A percentile compares a stretch with the other conserved stretches of the same genome.
phyloP scores from a whole-genome alignment of 2,888 invertebrate genomes.

The Globia sparganii region DNA sequence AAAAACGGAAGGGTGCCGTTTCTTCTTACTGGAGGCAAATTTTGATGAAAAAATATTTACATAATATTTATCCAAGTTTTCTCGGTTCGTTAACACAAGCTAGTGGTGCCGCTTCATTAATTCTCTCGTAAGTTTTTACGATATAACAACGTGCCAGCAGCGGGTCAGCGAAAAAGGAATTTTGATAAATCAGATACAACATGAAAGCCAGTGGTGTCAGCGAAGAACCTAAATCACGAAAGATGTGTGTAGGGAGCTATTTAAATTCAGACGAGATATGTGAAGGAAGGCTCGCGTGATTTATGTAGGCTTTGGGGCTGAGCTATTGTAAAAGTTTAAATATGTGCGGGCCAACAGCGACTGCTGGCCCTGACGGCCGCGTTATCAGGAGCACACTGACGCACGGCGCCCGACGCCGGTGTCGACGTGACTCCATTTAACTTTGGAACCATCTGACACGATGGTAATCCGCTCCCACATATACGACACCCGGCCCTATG shows the following conservation, averaged over 20 bases:
- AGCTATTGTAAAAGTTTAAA: slow-evolving; percentile 87
- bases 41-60: slow-evolving; percentile 54
- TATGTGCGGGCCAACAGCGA: slow-evolving; percentile 76
- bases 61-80: slow-evolving; percentile 57
- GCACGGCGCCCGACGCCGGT: slow-evolving; percentile 55
- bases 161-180: slow-evolving; percentile 57
- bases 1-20: slow-evolving; percentile 44
- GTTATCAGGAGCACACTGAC: slow-evolving; percentile 60
- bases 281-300: slow-evolving; percentile 85
- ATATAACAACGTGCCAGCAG: slow-evolving; percentile 41
- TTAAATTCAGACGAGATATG: slow-evolving; percentile 87
- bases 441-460: slow-evolving; percentile 71
- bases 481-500: slow-evolving; percentile 35
- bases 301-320: slow-evolving; percentile 81
- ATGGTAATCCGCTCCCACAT: slow-evolving; percentile 66
- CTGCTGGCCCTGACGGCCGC: slow-evolving; percentile 56
- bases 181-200: slow-evolving; percentile 72
- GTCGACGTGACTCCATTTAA: slow-evolving; percentile 76
- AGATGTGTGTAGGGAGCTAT: slow-evolving; percentile 83
- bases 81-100: slow-evolving; percentile 63
- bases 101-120: slow-evolving; percentile 59
- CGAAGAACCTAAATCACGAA: slow-evolving; percentile 81
- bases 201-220: slow-evolving; percentile 71
- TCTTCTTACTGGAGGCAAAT: slow-evolving; percentile 29
- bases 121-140: slow-evolving; percentile 60